Conservation (phyloP, 2,888 invertebrate genomes). For the Abrostola tripartita region DNA sequence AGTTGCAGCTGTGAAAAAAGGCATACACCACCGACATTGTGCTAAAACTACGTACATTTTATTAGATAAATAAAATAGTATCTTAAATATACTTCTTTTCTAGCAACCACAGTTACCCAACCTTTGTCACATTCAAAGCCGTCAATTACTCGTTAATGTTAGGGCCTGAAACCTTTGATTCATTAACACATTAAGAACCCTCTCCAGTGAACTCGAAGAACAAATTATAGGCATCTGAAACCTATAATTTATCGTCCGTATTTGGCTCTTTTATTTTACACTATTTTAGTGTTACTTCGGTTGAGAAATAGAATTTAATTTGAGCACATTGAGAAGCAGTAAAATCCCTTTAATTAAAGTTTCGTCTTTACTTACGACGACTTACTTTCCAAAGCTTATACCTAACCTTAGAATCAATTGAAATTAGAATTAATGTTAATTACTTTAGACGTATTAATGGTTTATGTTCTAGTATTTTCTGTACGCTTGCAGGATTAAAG, state of each 20-base stretch:
- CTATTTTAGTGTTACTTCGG: background rate
- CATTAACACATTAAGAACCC: constrained; percentile 25
- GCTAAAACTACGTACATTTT: no score
- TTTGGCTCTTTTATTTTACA: constrained; percentile 12
- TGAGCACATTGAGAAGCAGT: background rate
- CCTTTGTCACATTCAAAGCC: background rate
- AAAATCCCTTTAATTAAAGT: constrained; percentile 17
- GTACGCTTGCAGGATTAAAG: no score
- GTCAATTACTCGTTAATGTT: constrained; percentile 14
- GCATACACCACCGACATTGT: no score
- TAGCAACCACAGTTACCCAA: no score
- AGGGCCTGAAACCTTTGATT: constrained; percentile 10
- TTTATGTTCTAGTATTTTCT: background rate
- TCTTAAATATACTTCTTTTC: no score
- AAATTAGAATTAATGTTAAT: background rate
- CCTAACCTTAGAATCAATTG: background rate
- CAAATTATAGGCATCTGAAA: constrained; percentile 34
- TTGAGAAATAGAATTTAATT: constrained; percentile 11
- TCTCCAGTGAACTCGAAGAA: constrained; percentile 2
- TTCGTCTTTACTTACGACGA: constrained; percentile 4
- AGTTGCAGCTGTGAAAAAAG: background rate
- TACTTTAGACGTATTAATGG: background rate
- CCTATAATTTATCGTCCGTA: constrained; percentile 13
- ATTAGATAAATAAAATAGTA: no score
- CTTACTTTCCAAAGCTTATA: constrained; percentile 1